Evolutionary conservation across 37 sponge, comb jelly and placozoan species (phyloP).

Genomic region (Axinella damicornis): DNA sequence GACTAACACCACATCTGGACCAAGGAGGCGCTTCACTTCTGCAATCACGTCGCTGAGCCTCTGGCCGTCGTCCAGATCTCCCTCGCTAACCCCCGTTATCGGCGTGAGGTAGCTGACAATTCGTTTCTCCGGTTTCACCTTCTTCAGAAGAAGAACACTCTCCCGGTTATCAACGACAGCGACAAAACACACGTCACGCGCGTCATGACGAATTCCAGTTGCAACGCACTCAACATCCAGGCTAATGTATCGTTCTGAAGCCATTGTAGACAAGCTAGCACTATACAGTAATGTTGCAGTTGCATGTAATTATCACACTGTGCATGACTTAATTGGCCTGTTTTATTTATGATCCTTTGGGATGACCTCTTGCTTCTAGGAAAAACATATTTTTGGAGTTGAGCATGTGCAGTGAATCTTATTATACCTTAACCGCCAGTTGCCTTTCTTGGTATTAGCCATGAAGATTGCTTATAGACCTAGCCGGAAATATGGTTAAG

Average conservation of each 20-base stretch:
- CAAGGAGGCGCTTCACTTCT: constrained; percentile 21
- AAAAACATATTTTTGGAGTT: too few species aligned
- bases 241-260: background rate
- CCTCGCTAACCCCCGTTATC: constrained; percentile 24
- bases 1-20: constrained; percentile 18
- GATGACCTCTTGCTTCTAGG: too few species aligned
- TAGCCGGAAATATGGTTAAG: too few species aligned
- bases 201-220: constrained; percentile 37
- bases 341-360: too few species aligned
- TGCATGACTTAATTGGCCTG: too few species aligned
- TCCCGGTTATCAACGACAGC: constrained; percentile 36
- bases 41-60: constrained; percentile 4
- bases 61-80: constrained; percentile 23
- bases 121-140: background rate
- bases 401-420: too few species aligned
- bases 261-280: background rate
- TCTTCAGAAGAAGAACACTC: constrained; percentile 8
- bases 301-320: background rate
- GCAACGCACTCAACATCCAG: constrained; percentile 49
- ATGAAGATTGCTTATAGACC: too few species aligned
- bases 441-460: too few species aligned
- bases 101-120: constrained; percentile 43
- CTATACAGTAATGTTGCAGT: background rate
- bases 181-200: background rate
- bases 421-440: too few species aligned